These are phyloP conservation scores for Catharus fuscescens DNA, from an alignment of 2,113 vertebrate species.

Conservation along the genomic window DNA sequence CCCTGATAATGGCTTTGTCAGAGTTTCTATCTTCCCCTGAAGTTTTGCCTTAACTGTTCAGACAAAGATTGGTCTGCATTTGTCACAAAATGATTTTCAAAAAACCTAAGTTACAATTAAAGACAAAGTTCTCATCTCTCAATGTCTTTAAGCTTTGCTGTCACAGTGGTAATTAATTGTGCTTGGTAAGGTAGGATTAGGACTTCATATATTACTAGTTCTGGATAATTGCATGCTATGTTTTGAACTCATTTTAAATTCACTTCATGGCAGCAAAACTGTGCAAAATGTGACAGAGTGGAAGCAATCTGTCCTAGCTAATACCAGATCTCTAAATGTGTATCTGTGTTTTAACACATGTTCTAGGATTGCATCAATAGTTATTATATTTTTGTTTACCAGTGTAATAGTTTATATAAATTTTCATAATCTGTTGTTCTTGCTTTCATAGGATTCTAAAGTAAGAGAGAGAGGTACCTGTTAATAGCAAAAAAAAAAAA, in stretches of 20 bases:
- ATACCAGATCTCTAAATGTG: not conserved
- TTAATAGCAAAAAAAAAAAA: not conserved
- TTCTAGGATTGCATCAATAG: not conserved
- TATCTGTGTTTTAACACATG: not conserved
- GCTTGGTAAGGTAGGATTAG: not conserved
- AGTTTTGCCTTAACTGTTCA: not conserved
- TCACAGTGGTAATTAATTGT: not conserved
- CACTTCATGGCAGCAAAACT: not conserved
- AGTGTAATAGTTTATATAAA: not conserved
- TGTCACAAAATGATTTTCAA: not conserved
- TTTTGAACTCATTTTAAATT: not conserved
- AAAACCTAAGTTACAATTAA: not conserved
- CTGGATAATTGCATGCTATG: not conserved
- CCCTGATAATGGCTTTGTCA: not conserved
- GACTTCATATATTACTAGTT: not conserved
- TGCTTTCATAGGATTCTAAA: not conserved
- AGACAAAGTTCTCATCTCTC: not conserved
- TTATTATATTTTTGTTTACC: not conserved
- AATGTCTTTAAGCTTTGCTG: not conserved
- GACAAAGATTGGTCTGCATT: not conserved
- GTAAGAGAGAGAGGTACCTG: not conserved
- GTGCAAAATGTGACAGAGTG: not conserved
- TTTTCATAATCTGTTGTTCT: not conserved
- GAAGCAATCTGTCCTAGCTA: not conserved
- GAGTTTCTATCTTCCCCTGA: not conserved